Percentiles rank a stretch among this genome's conserved stretches.
Conservation (phyloP, 64 coral and sea anemone genomes). For the Porites australiensis region DNA sequence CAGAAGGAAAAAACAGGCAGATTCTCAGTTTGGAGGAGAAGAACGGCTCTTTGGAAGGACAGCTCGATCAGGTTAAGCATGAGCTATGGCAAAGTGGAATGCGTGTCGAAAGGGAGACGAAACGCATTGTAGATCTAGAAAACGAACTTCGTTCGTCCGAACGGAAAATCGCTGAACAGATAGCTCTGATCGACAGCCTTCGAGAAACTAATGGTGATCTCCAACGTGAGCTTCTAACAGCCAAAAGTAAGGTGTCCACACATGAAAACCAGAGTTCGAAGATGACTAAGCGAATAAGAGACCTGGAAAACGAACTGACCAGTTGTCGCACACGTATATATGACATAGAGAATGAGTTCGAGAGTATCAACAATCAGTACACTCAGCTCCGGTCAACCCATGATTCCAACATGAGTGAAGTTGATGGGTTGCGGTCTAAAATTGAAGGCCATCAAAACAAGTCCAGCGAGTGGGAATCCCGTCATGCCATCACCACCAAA, state of each 20-base stretch:
- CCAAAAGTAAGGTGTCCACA: slow-evolving; percentile 54
- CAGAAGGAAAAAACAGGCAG: slow-evolving; percentile 83
- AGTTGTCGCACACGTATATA: slow-evolving; percentile 70
- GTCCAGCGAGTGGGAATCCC: slow-evolving; percentile 86
- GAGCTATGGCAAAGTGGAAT: slow-evolving; percentile 82
- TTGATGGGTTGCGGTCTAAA: slow-evolving; percentile 79
- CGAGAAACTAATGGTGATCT: slow-evolving; percentile 73
- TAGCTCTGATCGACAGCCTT: slow-evolving; percentile 81
- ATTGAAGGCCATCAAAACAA: slow-evolving; percentile 75
- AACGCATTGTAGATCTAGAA: slow-evolving; percentile 73
- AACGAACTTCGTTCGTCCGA: slow-evolving; percentile 83
- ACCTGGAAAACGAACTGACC: slow-evolving; percentile 82
- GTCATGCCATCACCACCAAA: slow-evolving; percentile 80
- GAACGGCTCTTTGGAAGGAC: slow-evolving; percentile 79
- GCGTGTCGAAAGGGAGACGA: slow-evolving; percentile 81
- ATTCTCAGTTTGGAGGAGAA: slow-evolving; percentile 76
- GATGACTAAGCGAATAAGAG: slow-evolving; percentile 56
- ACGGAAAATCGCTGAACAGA: slow-evolving; percentile 70
- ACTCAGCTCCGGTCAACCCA: slow-evolving; percentile 75
- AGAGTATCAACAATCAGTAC: slow-evolving; percentile 45
- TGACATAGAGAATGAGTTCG: slow-evolving; percentile 75
- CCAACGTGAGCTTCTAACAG: slow-evolving; percentile 69
- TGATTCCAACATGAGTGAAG: slow-evolving; percentile 71
- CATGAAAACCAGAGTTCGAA: slow-evolving; percentile 65
- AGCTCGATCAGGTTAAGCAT: slow-evolving; percentile 74